Evolutionary conservation across 2,888 invertebrate genomes (phyloP).

Genomic region (Metellina segmentata): DNA sequence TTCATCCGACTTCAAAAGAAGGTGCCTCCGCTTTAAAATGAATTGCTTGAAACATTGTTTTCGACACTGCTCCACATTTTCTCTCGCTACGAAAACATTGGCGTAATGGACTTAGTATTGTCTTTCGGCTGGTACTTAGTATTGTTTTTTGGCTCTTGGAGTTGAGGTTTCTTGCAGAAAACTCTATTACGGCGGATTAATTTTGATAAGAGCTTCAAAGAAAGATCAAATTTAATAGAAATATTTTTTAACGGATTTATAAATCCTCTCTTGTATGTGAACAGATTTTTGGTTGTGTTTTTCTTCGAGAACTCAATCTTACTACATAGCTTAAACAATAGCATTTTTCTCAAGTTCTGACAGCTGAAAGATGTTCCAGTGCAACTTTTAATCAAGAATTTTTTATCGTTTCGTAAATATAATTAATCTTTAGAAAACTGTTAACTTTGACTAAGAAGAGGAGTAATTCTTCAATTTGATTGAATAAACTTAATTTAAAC

Average conservation of each 20-base stretch:
- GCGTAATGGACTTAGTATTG: conserved; percentile 14
- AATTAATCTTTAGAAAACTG: no score
- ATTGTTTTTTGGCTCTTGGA: neutral
- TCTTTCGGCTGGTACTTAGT: neutral
- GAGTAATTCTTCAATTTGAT: no score
- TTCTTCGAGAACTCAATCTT: no score
- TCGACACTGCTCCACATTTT: neutral
- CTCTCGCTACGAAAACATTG: conserved; percentile 8
- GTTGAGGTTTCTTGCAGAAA: neutral
- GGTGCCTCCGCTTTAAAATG: neutral
- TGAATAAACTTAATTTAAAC: no score
- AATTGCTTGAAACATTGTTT: conserved; percentile 26
- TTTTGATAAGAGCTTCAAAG: conserved; percentile 20
- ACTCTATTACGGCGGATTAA: conserved; percentile 36
- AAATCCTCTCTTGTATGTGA: neutral
- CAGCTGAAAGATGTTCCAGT: no score
- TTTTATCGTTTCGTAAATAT: no score
- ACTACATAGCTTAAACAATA: no score
- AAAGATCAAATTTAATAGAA: conserved; percentile 5
- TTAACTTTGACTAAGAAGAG: no score
- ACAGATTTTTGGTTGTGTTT: no score
- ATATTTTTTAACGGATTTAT: neutral
- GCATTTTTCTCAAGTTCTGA: no score
- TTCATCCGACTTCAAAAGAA: conserved; percentile 35
- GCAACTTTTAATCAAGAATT: no score